These are phyloP conservation scores for Aphaenogaster rudis DNA, from an alignment of 1,140 invertebrate species.

Conservation along the genomic window DNA sequence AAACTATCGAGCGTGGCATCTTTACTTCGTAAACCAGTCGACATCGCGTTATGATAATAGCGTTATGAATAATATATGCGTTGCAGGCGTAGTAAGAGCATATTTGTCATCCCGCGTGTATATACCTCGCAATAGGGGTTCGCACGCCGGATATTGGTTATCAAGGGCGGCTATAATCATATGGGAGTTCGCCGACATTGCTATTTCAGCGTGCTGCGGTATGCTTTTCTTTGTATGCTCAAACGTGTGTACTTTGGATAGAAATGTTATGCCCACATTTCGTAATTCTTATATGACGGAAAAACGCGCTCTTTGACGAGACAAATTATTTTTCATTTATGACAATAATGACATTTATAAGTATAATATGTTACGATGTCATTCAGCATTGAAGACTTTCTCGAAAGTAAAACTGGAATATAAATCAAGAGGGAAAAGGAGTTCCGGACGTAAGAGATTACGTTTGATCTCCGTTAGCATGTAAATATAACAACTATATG, in stretches of 20 bases:
- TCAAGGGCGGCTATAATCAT: slow-evolving; percentile 45
- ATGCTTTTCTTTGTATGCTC: slow-evolving; percentile 6
- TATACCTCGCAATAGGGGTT: slow-evolving; percentile 24
- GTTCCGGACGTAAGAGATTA: neutral
- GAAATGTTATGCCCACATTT: neutral
- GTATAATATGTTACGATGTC: neutral
- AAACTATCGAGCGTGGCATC: slow-evolving; percentile 43
- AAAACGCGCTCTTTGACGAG: neutral
- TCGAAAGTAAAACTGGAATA: neutral
- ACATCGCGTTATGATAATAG: slow-evolving; percentile 63
- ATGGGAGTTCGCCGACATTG: neutral
- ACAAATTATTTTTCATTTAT: slow-evolving; percentile 2
- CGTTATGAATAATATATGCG: slow-evolving; percentile 59
- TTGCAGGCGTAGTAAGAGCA: slow-evolving; percentile 55
- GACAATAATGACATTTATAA: neutral
- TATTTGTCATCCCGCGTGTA: slow-evolving; percentile 51
- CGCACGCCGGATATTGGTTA: slow-evolving; percentile 56
- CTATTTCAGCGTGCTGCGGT: slow-evolving; percentile 24
- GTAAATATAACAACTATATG: slow-evolving; percentile 36
- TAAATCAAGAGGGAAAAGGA: neutral
- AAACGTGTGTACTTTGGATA: neutral
- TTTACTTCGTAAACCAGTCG: slow-evolving; percentile 57
- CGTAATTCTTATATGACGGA: neutral
- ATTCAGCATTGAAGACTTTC: neutral
- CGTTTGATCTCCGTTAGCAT: neutral